Base-by-base conservation (phyloP, 2,888 invertebrate genomes). In the Melipona bicolor region DNA sequence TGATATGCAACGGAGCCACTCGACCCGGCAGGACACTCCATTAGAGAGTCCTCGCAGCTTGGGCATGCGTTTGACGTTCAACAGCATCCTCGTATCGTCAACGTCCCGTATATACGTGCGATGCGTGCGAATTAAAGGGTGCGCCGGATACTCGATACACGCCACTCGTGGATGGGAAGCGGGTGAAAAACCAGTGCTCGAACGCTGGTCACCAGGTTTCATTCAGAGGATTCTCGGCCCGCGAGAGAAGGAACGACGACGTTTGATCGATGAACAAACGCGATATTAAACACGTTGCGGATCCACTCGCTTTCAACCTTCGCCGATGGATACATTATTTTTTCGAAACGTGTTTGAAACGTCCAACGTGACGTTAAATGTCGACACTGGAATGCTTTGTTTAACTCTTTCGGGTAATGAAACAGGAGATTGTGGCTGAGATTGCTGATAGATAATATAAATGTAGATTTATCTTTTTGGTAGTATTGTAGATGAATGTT, bases 31-130 rank as follows among this genome's bases (percentile, higher is more conserved):
- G 84, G 70, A 81, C 79, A 81, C 87, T 89, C 86, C 79, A 88
- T 88, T 84, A 79, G 78, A 88, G 81, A 77, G 84, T 69, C 75
- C 73, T 74, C 79, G 64, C 27, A 43, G 78, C 52, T 27, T 36
- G 54, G 69, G 79, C 62, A 88, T 90, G 90, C 88, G 78, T 89
- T 90, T 89, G 88, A 92, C 89, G 86, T 87, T 87, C 83, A 89
- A 89, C 88, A 83, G 85, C 86, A 85, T 80, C 77, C 87, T 82
- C 83, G 75, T 87, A 87, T 86, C 88, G 87, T 90, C 90, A 86
- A 85, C 79, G 84, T 89, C 90, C 69, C 85, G 77, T 83, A 73
- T 78, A 62, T 83, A 69, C 62, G 77, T 78, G 73, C 71, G 79
- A 61, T 73, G 69, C 75, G 59, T 64, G 59, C 43, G 56, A 72